phyloP scores from a whole-genome alignment of 2,888 invertebrate species.

The Dasypolia templi region DNA sequence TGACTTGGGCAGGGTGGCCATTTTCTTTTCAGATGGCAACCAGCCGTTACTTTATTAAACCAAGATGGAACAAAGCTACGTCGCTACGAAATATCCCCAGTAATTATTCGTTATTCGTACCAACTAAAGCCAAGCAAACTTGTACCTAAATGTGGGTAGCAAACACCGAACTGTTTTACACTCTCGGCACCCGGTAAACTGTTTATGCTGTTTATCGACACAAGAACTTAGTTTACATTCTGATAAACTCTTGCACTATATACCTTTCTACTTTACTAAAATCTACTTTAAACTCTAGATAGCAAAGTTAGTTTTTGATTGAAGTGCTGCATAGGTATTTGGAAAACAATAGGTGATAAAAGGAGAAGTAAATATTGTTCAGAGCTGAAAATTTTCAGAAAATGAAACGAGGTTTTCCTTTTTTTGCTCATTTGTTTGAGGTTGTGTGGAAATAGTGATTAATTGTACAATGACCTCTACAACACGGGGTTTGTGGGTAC shows the following conservation, averaged over 20 bases:
- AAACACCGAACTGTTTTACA: constrained; percentile 33
- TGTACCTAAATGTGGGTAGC: constrained; percentile 1
- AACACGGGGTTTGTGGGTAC: not conserved
- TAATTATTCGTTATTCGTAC: constrained; percentile 12
- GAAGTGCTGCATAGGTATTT: constrained; percentile 18
- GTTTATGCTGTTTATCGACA: constrained; percentile 57
- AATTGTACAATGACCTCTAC: constrained; percentile 30
- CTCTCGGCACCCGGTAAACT: constrained; percentile 36
- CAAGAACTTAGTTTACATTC: constrained; percentile 69
- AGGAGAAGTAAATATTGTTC: constrained; percentile 52
- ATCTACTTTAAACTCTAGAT: constrained; percentile 25
- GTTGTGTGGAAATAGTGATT: constrained; percentile 19
- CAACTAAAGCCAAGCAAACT: constrained; percentile 22
- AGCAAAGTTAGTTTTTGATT: constrained; percentile 30
- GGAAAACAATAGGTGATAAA: constrained; percentile 71
- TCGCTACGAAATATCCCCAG: not conserved
- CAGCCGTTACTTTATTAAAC: not conserved
- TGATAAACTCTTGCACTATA: constrained; percentile 55
- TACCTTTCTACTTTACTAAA: constrained; percentile 23
- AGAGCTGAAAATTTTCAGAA: constrained; percentile 60
- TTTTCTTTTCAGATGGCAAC: constrained; percentile 1
- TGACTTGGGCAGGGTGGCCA: too few relatives aligned
- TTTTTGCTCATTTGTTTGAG: constrained; percentile 46
- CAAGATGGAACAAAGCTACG: not conserved
- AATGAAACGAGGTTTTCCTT: constrained; percentile 59